Base-by-base conservation (phyloP, 2,888 invertebrate genomes). In the Torymus tubicola region DNA sequence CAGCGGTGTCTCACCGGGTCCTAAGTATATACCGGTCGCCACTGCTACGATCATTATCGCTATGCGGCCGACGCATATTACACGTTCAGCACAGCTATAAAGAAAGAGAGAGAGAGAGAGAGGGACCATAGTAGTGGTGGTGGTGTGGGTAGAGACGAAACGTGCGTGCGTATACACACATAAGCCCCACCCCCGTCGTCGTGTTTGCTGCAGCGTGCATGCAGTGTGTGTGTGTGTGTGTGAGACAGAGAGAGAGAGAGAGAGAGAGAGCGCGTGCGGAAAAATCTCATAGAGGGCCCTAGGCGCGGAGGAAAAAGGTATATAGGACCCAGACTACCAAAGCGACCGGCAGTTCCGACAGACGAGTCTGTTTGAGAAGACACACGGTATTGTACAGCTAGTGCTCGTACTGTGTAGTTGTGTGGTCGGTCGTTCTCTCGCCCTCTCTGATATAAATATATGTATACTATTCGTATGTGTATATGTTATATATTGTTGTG, bases 221-320 rank as follows among this genome's bases (percentile, higher is more conserved):
- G 55, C 24, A 10, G 53, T 11, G 21, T 3, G 11, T 8, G 14
- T 1, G 55, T 0, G 58, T 58, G 70, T 2, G 12, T 0, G 71
- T 53, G 53, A 53, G 55, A 2, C 0, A 82, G 61, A 79, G 80
- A 79, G 81, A 83, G 74, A 82, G 80, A 85, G 85, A 70, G 80
- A n/a, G n/a, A n/a, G n/a, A n/a, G n/a, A n/a, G n/a, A n/a, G n/a
- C n/a, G n/a, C 83, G 80, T 75, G 50, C 4, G 69, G 12, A 58
- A 24, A 18, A 50, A 14, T 21, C 10, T 13, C n/a, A 42, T 14
- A 14, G 50, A n/a, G 55, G 64, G 55, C 5, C 52, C 67, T 3
- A 31, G n/a, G 31, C 31, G 31, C 3, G 4, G 31, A 31, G 31
- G 78, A 64, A 71, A 78, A 78, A 78, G 58, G 78, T 79, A 73